Percentiles rank a stretch among this genome's conserved stretches.
Evolutionary conservation across 2,888 invertebrate species (phyloP).

Genomic region (Dasypolia templi): DNA sequence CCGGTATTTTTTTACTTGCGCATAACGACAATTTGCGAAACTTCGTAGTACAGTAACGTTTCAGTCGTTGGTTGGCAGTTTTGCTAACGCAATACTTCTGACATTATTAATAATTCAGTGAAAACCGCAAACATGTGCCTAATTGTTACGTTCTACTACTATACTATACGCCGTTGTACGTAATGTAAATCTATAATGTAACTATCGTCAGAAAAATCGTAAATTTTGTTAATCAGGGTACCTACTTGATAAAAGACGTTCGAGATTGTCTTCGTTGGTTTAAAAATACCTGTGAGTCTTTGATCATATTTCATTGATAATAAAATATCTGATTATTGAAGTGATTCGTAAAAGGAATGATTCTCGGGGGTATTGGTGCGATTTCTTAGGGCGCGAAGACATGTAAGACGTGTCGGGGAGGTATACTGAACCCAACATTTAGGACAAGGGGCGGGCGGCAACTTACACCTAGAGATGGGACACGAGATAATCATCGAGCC

Average conservation of each 20-base stretch:
- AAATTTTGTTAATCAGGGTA: not conserved
- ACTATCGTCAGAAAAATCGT: not conserved
- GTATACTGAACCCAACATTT: slow-evolving; percentile 62
- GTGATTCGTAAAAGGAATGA: slow-evolving; percentile 12
- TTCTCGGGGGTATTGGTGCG: slow-evolving; percentile 16
- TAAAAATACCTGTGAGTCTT: not conserved
- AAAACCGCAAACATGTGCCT: slow-evolving; percentile 15
- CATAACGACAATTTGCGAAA: slow-evolving; percentile 12
- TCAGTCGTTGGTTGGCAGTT: slow-evolving; percentile 4
- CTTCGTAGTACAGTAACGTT: slow-evolving; percentile 11
- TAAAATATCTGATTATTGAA: slow-evolving; percentile 8
- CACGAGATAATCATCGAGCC: slow-evolving; percentile 40
- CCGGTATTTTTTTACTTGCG: slow-evolving; percentile 13
- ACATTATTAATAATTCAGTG: slow-evolving; percentile 15
- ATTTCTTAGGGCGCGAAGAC: slow-evolving; percentile 33
- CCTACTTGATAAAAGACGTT: not conserved
- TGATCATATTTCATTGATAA: slow-evolving; percentile 18
- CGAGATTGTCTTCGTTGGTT: not conserved
- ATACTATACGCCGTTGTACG: not conserved
- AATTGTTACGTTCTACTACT: slow-evolving; percentile 1
- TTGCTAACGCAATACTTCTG: not conserved
- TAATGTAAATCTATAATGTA: not conserved
- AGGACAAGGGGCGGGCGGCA: slow-evolving; percentile 65
- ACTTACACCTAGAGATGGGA: slow-evolving; percentile 67
- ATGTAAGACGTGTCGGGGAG: slow-evolving; percentile 57